phyloP scores from a whole-genome alignment of 1,140 invertebrate genomes.

The Caenorhabditis inopinata region DNA sequence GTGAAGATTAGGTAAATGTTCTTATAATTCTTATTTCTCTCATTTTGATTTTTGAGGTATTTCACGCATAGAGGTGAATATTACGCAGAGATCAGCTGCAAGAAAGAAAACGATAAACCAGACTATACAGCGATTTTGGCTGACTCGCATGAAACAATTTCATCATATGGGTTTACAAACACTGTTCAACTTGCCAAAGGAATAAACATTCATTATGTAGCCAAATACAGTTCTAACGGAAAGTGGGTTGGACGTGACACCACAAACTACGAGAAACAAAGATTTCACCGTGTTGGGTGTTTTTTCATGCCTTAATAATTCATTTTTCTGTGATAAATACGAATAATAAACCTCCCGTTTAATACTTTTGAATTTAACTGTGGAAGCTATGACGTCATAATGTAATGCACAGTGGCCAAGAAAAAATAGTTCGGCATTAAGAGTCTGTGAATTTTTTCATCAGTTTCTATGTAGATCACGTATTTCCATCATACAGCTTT shows the following conservation, averaged over 20 bases:
- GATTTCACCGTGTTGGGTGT: neutral
- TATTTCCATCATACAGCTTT: no score
- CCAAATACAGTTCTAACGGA: neutral
- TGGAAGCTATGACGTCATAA: no score
- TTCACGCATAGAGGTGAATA: neutral
- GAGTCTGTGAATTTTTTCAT: no score
- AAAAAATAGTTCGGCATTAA: no score
- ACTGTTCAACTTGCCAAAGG: neutral
- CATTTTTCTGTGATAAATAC: no score
- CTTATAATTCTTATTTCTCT: neutral
- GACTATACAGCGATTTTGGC: neutral
- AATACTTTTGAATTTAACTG: no score
- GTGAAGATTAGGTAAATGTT: neutral
- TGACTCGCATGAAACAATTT: neutral
- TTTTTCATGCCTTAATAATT: no score
- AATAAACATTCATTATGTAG: neutral
- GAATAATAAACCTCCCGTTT: no score
- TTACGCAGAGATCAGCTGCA: slow-evolving; percentile 3
- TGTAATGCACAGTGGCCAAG: no score
- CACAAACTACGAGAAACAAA: neutral
- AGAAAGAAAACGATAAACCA: neutral
- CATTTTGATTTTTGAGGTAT: no score
- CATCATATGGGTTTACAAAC: neutral
- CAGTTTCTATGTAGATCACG: no score
- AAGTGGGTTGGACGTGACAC: neutral